phyloP scores from a whole-genome alignment of 2,797 vertebrate species.

The Masticophis lateralis region DNA sequence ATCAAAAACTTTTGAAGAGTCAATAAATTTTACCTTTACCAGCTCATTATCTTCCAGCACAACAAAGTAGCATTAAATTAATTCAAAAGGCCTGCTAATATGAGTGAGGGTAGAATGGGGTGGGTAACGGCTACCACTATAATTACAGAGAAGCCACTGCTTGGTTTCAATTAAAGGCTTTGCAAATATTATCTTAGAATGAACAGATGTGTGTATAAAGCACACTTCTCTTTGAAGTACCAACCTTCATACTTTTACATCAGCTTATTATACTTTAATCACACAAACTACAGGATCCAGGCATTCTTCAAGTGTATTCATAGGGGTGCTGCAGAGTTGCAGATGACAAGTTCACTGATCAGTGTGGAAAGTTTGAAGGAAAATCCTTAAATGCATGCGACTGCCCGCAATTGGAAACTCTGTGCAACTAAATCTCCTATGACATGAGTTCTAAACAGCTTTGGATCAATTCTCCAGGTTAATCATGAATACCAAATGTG shows the following conservation, averaged over 20 bases:
- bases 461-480: background rate
- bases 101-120: conserved; percentile 18
- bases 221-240: conserved; percentile 11
- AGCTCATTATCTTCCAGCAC: conserved; percentile 72
- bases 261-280: background rate
- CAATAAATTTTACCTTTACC: conserved; percentile 74
- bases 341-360: background rate
- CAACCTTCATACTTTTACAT: background rate
- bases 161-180: conserved; percentile 39
- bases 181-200: conserved; percentile 24
- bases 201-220: conserved; percentile 21
- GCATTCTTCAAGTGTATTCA: background rate
- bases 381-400: background rate
- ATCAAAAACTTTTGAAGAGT: conserved; percentile 74
- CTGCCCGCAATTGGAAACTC: background rate
- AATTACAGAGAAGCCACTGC: conserved; percentile 39
- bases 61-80: conserved; percentile 70
- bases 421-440: background rate
- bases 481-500: background rate
- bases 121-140: background rate
- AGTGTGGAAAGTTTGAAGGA: background rate
- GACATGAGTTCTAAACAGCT: background rate
- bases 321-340: too few species aligned
- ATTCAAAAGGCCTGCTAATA: conserved; percentile 54
- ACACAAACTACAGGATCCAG: background rate